A percentile compares a stretch with the other conserved stretches of the same genome.
Evolutionary conservation across 2,113 vertebrate genomes (phyloP).

Genomic region (Laticauda colubrina): DNA sequence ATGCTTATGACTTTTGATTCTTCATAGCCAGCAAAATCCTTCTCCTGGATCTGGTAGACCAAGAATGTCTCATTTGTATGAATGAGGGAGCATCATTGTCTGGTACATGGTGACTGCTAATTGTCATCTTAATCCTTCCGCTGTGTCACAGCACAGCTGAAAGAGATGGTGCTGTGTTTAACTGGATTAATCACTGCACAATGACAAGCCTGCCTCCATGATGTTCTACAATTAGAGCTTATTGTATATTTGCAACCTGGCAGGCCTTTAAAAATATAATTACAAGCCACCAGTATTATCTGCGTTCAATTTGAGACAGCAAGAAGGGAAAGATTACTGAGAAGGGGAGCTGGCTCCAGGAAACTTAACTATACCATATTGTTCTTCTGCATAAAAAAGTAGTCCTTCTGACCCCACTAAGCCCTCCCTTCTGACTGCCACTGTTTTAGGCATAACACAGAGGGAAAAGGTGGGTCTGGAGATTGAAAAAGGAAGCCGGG

Average conservation of each 20-base stretch:
- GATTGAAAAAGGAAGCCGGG: not conserved
- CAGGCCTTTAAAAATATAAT: constrained; percentile 46
- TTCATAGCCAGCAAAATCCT: not conserved
- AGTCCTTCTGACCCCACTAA: rapidly evolving
- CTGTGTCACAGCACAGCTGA: constrained; percentile 28
- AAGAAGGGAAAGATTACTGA: constrained; percentile 27
- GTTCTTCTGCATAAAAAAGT: not conserved
- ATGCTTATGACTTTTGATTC: not conserved
- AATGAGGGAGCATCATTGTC: not conserved
- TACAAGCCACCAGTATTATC: constrained; percentile 25
- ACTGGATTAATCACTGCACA: constrained; percentile 40
- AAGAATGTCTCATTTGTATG: not conserved
- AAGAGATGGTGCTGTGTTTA: constrained; percentile 42
- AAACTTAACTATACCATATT: not conserved
- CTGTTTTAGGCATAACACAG: rapidly evolving
- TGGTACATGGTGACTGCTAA: constrained; percentile 44
- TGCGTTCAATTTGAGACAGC: constrained; percentile 29
- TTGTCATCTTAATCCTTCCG: constrained; percentile 23
- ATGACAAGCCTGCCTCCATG: constrained; percentile 48
- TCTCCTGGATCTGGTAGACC: rapidly evolving
- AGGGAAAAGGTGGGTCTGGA: not conserved
- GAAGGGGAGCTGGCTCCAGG: constrained; percentile 25
- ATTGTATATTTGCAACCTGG: constrained; percentile 41
- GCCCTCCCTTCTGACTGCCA: rapidly evolving
- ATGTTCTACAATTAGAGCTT: constrained; percentile 44